Conservation (phyloP, 2,888 invertebrate species). For the Cephus sareptanus region DNA sequence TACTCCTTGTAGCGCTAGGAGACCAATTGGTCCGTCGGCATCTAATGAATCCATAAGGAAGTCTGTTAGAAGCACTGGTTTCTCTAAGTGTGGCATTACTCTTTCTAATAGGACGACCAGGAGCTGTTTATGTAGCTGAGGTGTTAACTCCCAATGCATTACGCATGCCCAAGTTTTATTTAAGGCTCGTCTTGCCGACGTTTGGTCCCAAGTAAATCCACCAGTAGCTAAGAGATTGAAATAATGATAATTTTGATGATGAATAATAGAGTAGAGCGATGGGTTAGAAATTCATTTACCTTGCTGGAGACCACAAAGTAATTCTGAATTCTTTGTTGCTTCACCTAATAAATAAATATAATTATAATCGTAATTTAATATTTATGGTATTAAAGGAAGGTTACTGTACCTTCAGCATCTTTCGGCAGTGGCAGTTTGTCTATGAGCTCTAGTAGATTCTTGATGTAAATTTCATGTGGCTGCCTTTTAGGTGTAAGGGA, state of each 20-base stretch:
- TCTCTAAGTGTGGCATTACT: conserved; percentile 82
- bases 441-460: conserved; percentile 74
- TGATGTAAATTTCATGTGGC: conserved; percentile 70
- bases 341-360: neutral
- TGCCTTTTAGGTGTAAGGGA: conserved; percentile 71
- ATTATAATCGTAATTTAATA: neutral
- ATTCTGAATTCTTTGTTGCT: conserved; percentile 21
- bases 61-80: conserved; percentile 88
- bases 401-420: conserved; percentile 63
- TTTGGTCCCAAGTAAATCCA: conserved; percentile 72
- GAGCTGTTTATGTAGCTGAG: conserved; percentile 79
- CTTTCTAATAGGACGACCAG: conserved; percentile 85
- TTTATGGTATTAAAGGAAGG: neutral
- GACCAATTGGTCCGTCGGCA: conserved; percentile 86
- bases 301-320: conserved; percentile 52
- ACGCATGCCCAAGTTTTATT: conserved; percentile 83
- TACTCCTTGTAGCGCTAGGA: conserved; percentile 92
- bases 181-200: conserved; percentile 69
- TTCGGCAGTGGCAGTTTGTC: conserved; percentile 70
- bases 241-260: neutral
- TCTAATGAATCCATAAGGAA: conserved; percentile 92
- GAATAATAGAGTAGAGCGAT: neutral
- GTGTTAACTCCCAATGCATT: conserved; percentile 78
- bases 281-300: conserved; percentile 31
- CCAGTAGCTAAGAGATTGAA: neutral